These are phyloP conservation scores for Brassicogethes aeneus DNA, from an alignment of 2,888 invertebrate genomes.

Conservation along the genomic window DNA sequence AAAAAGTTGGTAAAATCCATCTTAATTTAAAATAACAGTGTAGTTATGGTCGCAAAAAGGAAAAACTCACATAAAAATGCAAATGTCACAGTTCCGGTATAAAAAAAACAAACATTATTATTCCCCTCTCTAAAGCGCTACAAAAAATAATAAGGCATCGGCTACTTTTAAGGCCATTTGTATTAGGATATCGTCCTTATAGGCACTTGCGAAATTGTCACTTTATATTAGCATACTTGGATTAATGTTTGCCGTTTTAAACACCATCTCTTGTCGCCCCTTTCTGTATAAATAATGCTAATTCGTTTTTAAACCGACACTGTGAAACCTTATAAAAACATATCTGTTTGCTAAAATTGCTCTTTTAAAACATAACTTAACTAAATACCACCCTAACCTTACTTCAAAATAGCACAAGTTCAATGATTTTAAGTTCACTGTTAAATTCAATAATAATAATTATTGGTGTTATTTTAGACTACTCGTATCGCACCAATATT, in stretches of 20 bases:
- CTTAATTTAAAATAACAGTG: conserved; percentile 32
- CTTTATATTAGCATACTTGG: conserved; percentile 25
- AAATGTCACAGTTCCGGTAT: conserved; percentile 28
- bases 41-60: conserved; percentile 31
- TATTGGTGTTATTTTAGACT: too few species aligned
- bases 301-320: neutral
- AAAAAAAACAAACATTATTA: conserved; percentile 35
- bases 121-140: conserved; percentile 32
- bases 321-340: too few species aligned
- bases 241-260: conserved; percentile 17
- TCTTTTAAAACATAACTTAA: too few species aligned
- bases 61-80: conserved; percentile 37
- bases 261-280: conserved; percentile 6
- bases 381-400: too few species aligned
- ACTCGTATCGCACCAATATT: too few species aligned
- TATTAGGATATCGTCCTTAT: conserved; percentile 24
- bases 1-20: conserved; percentile 30
- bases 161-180: conserved; percentile 31
- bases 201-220: conserved; percentile 25
- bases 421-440: too few species aligned
- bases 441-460: too few species aligned
- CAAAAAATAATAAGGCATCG: conserved; percentile 36
- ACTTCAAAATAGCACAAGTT: too few species aligned
- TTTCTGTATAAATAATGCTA: conserved; percentile 2
- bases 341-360: too few species aligned